These are phyloP conservation scores for Perdita meconis DNA, from an alignment of 2,888 invertebrate species.

Conservation along the genomic window DNA sequence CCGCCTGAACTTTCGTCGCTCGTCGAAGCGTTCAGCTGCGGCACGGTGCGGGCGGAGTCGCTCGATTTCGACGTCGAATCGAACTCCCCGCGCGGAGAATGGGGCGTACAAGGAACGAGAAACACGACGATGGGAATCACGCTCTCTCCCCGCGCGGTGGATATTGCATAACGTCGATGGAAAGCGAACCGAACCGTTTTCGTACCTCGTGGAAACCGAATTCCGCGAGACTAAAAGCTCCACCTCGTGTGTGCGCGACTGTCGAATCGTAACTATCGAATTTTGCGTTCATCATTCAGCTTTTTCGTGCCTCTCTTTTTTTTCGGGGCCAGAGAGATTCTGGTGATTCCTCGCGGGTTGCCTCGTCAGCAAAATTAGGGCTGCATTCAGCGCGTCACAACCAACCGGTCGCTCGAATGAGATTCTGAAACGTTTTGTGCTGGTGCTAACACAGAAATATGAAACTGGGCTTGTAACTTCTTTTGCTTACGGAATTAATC, in stretches of 20 bases:
- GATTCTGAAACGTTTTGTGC: neutral
- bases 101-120: neutral
- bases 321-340: neutral
- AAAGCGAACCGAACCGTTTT: constrained; percentile 1
- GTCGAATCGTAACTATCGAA: constrained; percentile 38
- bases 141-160: too few relatives aligned
- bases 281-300: constrained; percentile 23
- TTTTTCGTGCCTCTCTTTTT: neutral
- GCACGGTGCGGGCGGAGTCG: neutral
- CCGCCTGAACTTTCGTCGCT: constrained; percentile 13
- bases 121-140: constrained; percentile 2
- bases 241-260: neutral
- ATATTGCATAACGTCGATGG: constrained; percentile 5
- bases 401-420: constrained; percentile 9
- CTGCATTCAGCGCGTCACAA: constrained; percentile 18
- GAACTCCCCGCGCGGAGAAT: neutral
- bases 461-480: too few relatives aligned
- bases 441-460: too few relatives aligned
- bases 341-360: constrained; percentile 37
- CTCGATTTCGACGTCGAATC: constrained; percentile 5
- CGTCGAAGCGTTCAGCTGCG: neutral
- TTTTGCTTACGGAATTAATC: too few relatives aligned
- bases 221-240: constrained; percentile 18
- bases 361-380: constrained; percentile 50
- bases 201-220: neutral